These are phyloP conservation scores for Bruchidius siliquastri DNA, from an alignment of 2,888 invertebrate genomes.

Conservation along the genomic window DNA sequence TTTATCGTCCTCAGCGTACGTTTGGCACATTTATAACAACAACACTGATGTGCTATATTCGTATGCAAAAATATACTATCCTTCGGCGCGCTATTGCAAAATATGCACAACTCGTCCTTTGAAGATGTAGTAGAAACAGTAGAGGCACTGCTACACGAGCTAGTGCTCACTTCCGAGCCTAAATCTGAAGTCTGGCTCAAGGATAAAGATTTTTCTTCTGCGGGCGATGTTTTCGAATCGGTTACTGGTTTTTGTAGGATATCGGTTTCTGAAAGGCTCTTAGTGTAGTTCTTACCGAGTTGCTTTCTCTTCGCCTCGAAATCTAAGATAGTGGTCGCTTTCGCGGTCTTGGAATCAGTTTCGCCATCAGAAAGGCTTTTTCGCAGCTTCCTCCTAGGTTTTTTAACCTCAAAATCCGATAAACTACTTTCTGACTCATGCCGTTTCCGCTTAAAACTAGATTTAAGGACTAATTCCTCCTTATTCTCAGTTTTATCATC, in stretches of 20 bases:
- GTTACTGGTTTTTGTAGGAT: background rate
- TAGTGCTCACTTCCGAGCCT: conserved; percentile 18
- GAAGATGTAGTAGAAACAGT: conserved; percentile 4
- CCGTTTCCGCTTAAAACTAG: conserved; percentile 23
- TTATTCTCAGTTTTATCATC: background rate
- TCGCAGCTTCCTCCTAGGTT: conserved; percentile 15
- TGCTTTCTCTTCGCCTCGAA: background rate
- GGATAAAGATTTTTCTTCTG: background rate
- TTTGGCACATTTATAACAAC: conserved; percentile 66
- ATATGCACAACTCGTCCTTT: conserved; percentile 51
- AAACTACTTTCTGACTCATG: conserved; percentile 35
- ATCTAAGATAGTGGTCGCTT: background rate
- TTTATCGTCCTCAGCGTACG: conserved; percentile 60
- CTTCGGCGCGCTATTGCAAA: conserved; percentile 59
- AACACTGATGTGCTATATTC: conserved; percentile 61
- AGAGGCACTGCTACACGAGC: conserved; percentile 2
- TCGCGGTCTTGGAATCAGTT: background rate
- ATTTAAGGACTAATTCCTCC: background rate
- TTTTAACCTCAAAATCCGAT: conserved; percentile 30
- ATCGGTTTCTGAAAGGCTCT: background rate
- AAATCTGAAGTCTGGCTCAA: conserved; percentile 20
- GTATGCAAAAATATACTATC: conserved; percentile 67
- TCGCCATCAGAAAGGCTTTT: conserved; percentile 1
- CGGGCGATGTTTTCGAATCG: background rate
- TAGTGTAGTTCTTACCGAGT: background rate